Evolutionary conservation across 2,113 vertebrate genomes (phyloP).

Genomic region (Cheilinus undulatus): DNA sequence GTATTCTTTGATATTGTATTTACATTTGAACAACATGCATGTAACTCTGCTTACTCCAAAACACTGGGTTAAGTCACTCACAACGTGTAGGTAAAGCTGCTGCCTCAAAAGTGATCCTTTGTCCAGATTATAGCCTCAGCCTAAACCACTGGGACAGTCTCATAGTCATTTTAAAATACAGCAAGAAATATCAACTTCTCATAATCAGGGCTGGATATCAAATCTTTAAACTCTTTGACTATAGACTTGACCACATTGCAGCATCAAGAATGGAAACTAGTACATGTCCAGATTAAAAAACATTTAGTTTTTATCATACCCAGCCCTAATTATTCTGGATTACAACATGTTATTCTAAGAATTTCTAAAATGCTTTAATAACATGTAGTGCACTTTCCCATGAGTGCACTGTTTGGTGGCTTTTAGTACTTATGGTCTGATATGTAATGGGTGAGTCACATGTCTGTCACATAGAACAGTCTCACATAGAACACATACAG

Average conservation of each 20-base stretch:
- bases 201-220: constrained; percentile 37
- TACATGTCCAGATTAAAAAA: background rate
- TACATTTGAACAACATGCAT: constrained; percentile 31
- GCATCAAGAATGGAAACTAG: background rate
- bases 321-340: constrained; percentile 30
- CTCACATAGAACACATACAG: constrained; percentile 50
- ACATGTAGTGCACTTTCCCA: background rate
- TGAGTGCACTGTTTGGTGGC: background rate
- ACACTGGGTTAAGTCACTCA: constrained; percentile 32
- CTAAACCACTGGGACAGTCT: constrained; percentile 44
- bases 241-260: background rate
- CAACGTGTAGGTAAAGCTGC: constrained; percentile 24
- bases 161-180: constrained; percentile 34
- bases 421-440: background rate
- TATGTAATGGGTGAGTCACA: constrained; percentile 6
- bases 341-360: background rate
- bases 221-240: background rate
- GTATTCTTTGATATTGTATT: background rate
- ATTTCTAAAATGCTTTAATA: background rate
- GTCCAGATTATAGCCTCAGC: constrained; percentile 27
- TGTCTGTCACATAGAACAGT: constrained; percentile 15
- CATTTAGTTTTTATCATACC: background rate
- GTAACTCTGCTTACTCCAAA: constrained; percentile 13
- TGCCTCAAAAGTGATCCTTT: constrained; percentile 39
- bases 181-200: constrained; percentile 1